Evolutionary conservation across 2,888 invertebrate species (phyloP).

Genomic region (Euclidia mi): DNA sequence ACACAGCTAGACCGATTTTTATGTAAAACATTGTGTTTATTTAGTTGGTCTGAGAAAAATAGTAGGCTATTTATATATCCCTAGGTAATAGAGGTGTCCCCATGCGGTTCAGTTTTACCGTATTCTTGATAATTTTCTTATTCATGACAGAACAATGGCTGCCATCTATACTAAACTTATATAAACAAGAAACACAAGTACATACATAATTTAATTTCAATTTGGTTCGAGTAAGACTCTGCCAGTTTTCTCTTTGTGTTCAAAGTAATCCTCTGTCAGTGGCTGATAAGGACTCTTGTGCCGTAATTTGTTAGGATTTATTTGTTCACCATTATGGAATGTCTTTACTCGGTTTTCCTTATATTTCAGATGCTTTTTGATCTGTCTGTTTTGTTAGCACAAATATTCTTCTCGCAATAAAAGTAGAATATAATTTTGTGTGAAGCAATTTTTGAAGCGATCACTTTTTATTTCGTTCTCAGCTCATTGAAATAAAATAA

Average conservation of each 20-base stretch:
- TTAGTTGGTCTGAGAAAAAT: too few species aligned
- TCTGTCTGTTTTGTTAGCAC: conserved; percentile 30
- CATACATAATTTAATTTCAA: conserved; percentile 19
- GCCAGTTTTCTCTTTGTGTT: conserved; percentile 9
- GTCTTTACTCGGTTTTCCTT: conserved; percentile 32
- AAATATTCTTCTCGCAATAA: conserved; percentile 23
- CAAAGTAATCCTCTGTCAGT: conserved; percentile 17
- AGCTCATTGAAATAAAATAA: too few species aligned
- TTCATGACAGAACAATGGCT: conserved; percentile 7
- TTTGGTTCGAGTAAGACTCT: conserved; percentile 12
- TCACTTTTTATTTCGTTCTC: background rate
- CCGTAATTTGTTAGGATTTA: conserved; percentile 33
- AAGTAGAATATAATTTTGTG: conserved; percentile 28
- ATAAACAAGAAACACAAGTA: conserved; percentile 10
- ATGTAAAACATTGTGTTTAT: too few species aligned
- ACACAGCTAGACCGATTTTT: too few species aligned
- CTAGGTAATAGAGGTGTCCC: too few species aligned
- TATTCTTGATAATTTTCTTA: too few species aligned
- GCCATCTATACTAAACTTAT: conserved; percentile 7
- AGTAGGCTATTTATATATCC: too few species aligned
- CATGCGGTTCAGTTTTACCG: too few species aligned
- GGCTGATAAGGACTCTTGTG: conserved; percentile 14
- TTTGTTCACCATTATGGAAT: conserved; percentile 17
- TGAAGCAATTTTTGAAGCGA: conserved; percentile 10
- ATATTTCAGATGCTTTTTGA: conserved; percentile 18